Percentiles rank a stretch among this genome's conserved stretches.
Conservation (phyloP, 2,797 vertebrate genomes). For the Eremophila alpestris region DNA sequence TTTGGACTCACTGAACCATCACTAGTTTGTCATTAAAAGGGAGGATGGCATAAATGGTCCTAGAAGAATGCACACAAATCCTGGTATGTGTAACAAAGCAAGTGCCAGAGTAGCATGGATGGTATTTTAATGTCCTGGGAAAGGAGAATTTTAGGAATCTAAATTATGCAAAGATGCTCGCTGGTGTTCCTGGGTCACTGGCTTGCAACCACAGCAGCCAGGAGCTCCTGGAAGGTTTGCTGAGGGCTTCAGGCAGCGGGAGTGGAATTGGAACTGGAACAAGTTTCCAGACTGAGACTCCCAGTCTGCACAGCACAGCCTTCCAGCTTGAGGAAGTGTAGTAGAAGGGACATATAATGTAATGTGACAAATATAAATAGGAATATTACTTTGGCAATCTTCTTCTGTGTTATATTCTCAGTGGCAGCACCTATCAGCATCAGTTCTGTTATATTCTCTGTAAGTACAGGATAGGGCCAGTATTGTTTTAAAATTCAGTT, state of each 20-base stretch:
- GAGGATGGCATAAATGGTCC: background rate
- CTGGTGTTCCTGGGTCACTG: background rate
- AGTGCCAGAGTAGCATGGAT: background rate
- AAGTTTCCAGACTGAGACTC: background rate
- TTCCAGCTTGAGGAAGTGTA: background rate
- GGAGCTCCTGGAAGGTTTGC: background rate
- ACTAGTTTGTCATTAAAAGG: background rate
- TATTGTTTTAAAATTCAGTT: constrained; percentile 14
- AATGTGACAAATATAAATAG: background rate
- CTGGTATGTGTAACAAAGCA: background rate
- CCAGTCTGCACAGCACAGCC: background rate
- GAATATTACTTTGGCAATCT: background rate
- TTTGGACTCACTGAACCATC: background rate
- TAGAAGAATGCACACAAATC: background rate
- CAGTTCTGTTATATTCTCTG: background rate
- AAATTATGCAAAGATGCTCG: background rate
- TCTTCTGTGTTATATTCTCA: background rate
- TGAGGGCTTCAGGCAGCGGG: background rate
- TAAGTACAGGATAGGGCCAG: background rate
- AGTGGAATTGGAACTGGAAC: background rate
- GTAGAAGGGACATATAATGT: background rate
- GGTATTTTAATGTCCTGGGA: background rate
- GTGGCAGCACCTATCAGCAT: background rate
- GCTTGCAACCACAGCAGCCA: background rate
- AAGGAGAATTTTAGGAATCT: background rate